Conservation (phyloP, 2,888 invertebrate species). For the Clivina fossor region DNA sequence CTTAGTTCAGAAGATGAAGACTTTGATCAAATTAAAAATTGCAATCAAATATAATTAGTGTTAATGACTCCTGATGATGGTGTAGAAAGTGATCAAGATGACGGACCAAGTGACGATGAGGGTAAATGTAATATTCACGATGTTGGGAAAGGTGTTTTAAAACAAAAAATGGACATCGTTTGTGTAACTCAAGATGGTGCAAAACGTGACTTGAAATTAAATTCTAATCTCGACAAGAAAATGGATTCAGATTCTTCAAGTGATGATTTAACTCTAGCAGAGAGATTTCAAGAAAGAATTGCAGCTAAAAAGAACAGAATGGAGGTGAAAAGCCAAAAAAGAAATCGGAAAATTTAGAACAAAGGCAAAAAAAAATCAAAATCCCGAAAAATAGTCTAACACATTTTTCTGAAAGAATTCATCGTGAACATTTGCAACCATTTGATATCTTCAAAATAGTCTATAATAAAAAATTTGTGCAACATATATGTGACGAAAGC, state of each 20-base stretch:
- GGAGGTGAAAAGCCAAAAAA: background rate
- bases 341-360: background rate
- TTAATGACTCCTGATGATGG: constrained; percentile 16
- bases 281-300: background rate
- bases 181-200: background rate
- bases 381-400: constrained; percentile 2
- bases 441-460: constrained; percentile 25
- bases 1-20: constrained; percentile 28
- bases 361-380: constrained; percentile 2
- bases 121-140: constrained; percentile 5
- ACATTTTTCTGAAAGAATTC: constrained; percentile 12
- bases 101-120: constrained; percentile 14
- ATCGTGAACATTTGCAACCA: constrained; percentile 19
- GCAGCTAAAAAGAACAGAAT: background rate
- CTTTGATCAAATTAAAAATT: constrained; percentile 13
- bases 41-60: constrained; percentile 20
- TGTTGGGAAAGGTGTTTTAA: constrained; percentile 14
- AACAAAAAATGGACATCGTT: constrained; percentile 12
- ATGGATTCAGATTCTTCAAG: background rate
- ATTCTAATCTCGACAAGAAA: background rate
- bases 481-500: constrained; percentile 21
- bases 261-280: constrained; percentile 1
- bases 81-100: constrained; percentile 20
- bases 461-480: constrained; percentile 14
- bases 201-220: background rate